Conservation (phyloP, 2,888 invertebrate species). For the Neoascia interrupta region DNA sequence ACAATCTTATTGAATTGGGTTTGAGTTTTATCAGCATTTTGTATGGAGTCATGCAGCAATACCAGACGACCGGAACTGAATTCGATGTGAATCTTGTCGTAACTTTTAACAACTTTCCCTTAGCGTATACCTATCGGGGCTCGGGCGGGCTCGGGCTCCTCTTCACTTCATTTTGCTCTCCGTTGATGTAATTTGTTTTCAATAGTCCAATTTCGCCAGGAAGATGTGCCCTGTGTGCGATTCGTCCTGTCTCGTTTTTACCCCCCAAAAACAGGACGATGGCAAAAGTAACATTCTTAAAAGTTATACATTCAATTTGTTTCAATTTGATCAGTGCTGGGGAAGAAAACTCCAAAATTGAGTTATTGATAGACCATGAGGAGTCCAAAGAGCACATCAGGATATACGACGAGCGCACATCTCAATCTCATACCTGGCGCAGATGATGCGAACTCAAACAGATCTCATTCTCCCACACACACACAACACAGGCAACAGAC, state of each 20-base stretch:
- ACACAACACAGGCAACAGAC: background rate
- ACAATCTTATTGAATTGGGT: slow-evolving; percentile 56
- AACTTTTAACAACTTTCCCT: slow-evolving; percentile 54
- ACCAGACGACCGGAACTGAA: slow-evolving; percentile 42
- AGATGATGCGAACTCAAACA: too few relatives aligned
- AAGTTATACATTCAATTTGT: slow-evolving; percentile 65
- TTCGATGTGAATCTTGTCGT: slow-evolving; percentile 40
- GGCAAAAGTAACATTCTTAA: slow-evolving; percentile 52
- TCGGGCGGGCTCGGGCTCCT: too few relatives aligned
- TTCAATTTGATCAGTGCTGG: slow-evolving; percentile 60
- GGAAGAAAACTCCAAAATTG: slow-evolving; percentile 50
- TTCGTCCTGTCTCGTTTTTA: slow-evolving; percentile 26
- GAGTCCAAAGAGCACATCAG: background rate
- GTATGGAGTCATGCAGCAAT: slow-evolving; percentile 19
- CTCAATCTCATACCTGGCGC: too few relatives aligned
- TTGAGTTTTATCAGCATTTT: slow-evolving; percentile 56
- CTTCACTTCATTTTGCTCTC: slow-evolving; percentile 30
- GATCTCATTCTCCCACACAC: background rate
- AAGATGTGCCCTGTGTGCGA: too few relatives aligned
- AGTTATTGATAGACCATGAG: slow-evolving; percentile 51
- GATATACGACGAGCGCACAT: too few relatives aligned
- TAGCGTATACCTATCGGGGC: background rate
- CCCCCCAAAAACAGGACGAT: background rate
- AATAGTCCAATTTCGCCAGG: slow-evolving; percentile 60
- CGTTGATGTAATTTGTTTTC: slow-evolving; percentile 63